Conservation (phyloP, 2,113 vertebrate species). For the Cariama cristata region DNA sequence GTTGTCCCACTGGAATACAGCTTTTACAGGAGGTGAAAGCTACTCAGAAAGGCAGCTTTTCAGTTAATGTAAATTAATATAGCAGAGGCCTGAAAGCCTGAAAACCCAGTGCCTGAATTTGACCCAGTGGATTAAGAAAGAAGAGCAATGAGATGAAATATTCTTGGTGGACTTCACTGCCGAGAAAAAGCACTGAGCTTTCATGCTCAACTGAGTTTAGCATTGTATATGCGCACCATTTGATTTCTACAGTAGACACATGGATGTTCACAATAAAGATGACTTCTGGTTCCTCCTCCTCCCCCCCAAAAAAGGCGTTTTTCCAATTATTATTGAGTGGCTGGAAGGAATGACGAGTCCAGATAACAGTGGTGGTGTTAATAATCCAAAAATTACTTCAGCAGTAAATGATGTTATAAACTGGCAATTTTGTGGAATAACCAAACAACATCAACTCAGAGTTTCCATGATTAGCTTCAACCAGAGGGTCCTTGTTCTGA, state of each 20-base stretch:
- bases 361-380: not conserved
- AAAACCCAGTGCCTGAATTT: not conserved
- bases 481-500: not conserved
- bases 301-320: not conserved
- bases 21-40: not conserved
- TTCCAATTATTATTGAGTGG: not conserved
- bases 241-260: not conserved
- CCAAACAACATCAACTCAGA: not conserved
- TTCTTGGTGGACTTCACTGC: not conserved
- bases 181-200: not conserved
- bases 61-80: not conserved
- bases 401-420: not conserved
- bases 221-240: accelerated
- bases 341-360: not conserved
- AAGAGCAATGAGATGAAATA: not conserved
- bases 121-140: not conserved
- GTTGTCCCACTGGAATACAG: not conserved
- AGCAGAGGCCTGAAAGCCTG: not conserved
- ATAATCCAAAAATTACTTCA: not conserved
- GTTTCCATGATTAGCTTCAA: not conserved
- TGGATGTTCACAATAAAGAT: not conserved
- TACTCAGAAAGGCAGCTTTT: not conserved
- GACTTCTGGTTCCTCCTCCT: not conserved
- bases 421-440: not conserved
- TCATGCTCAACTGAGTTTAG: not conserved